Evolutionary conservation across 2,113 vertebrate species (phyloP).

Genomic region (Plectropomus leopardus): DNA sequence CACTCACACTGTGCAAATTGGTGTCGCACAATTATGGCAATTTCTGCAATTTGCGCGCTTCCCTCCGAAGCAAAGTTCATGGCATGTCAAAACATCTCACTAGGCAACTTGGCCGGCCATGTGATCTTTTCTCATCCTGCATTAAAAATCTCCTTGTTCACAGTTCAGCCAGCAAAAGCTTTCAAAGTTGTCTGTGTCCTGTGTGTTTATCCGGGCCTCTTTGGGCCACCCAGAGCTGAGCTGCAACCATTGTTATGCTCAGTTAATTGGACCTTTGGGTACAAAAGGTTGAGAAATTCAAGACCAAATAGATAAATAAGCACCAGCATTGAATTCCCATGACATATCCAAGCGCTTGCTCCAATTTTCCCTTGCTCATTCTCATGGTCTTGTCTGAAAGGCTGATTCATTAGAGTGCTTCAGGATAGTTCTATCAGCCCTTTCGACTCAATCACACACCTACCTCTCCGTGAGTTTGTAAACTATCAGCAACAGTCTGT

Average conservation of each 20-base stretch:
- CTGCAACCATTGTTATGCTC: slow-evolving; percentile 74
- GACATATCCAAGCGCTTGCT: slow-evolving; percentile 38
- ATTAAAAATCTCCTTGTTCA: slow-evolving; percentile 68
- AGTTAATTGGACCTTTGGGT: slow-evolving; percentile 83
- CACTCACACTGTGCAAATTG: slow-evolving; percentile 60
- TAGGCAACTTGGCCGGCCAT: slow-evolving; percentile 63
- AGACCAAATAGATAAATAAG: slow-evolving; percentile 82
- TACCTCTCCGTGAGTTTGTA: slow-evolving; percentile 66
- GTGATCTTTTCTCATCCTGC: slow-evolving; percentile 60
- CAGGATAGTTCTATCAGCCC: slow-evolving; percentile 71
- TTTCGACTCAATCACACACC: slow-evolving; percentile 68
- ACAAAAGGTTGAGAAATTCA: slow-evolving; percentile 77
- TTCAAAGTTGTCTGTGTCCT: slow-evolving; percentile 66
- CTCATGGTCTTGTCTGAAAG: slow-evolving; percentile 55
- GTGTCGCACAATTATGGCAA: slow-evolving; percentile 62
- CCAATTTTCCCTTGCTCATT: slow-evolving; percentile 66
- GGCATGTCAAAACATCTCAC: slow-evolving; percentile 76
- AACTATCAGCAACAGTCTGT: slow-evolving; percentile 75
- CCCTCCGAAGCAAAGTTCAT: slow-evolving; percentile 64
- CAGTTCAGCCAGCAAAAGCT: slow-evolving; percentile 68
- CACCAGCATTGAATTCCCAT: slow-evolving; percentile 72
- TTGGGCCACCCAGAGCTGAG: slow-evolving; percentile 55
- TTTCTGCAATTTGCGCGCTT: slow-evolving; percentile 66
- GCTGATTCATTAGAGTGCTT: slow-evolving; percentile 79
- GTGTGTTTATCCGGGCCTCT: slow-evolving; percentile 70